Evolutionary conservation across 2,888 invertebrate genomes (phyloP).

Genomic region (Leptinotarsa juncta): DNA sequence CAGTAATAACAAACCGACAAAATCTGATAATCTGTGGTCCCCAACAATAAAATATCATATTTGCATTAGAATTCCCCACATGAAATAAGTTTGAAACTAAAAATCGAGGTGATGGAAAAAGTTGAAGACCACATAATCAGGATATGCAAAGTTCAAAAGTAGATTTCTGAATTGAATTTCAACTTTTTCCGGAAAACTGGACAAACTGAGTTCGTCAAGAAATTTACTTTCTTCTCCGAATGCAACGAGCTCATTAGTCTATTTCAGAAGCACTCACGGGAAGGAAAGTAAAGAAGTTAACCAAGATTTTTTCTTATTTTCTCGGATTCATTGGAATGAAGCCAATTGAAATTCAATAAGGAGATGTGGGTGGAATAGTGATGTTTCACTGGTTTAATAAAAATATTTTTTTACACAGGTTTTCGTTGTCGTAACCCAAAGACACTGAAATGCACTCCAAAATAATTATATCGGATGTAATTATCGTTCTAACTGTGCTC

Average conservation of each 20-base stretch:
- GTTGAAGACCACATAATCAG: slow-evolving; percentile 3
- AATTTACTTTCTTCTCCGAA: slow-evolving; percentile 18
- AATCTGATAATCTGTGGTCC: no score
- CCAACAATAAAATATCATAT: no score
- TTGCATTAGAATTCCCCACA: not conserved
- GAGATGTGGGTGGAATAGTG: no score
- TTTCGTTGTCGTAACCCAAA: no score
- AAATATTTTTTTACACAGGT: no score
- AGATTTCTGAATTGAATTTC: not conserved
- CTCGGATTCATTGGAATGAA: not conserved
- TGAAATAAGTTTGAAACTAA: not conserved
- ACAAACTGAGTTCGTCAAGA: slow-evolving; percentile 16
- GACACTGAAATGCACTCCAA: no score
- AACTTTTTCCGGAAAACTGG: not conserved
- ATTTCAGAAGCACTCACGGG: slow-evolving; percentile 21
- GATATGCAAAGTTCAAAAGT: slow-evolving; percentile 9
- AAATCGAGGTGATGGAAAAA: slow-evolving; percentile 2
- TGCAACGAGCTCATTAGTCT: slow-evolving; percentile 30
- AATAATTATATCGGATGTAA: no score
- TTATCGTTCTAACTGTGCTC: no score
- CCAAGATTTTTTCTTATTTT: not conserved
- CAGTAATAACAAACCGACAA: no score
- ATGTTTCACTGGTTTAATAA: no score
- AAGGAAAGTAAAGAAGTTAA: not conserved
- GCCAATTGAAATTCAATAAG: not conserved